Conservation (phyloP, 2,888 invertebrate species). For the Andrena haemorrhoa region DNA sequence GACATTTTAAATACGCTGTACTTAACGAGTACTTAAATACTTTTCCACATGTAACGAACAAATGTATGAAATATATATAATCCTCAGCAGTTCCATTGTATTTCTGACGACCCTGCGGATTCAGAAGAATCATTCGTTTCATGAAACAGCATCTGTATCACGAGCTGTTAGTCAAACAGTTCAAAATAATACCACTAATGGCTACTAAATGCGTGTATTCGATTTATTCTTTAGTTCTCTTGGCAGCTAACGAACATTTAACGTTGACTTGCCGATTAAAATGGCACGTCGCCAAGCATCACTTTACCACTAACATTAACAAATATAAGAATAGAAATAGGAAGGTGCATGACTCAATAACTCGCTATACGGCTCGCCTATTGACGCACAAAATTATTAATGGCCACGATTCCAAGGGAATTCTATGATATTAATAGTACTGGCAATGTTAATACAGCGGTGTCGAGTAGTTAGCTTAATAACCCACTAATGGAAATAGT, state of each 20-base stretch:
- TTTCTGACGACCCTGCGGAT: neutral
- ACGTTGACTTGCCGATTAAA: neutral
- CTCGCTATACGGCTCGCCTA: neutral
- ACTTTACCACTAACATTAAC: slow-evolving; percentile 9
- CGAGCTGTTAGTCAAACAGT: neutral
- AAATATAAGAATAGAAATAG: neutral
- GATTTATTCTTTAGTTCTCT: neutral
- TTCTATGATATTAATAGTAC: neutral
- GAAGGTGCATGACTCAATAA: slow-evolving; percentile 29
- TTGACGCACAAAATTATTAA: neutral
- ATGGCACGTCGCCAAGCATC: neutral
- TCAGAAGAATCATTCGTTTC: neutral
- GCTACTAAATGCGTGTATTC: neutral
- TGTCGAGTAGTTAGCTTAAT: slow-evolving; percentile 23
- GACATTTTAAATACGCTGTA: slow-evolving; percentile 6
- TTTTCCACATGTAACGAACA: slow-evolving; percentile 30
- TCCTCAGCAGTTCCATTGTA: slow-evolving; percentile 13
- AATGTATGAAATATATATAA: slow-evolving; percentile 43
- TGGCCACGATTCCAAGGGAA: neutral
- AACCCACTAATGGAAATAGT: slow-evolving; percentile 31
- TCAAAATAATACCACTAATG: neutral
- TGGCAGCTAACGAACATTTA: neutral
- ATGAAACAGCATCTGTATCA: neutral
- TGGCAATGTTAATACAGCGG: neutral
- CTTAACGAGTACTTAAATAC: slow-evolving; percentile 25